Base-by-base conservation (phyloP, 1,140 invertebrate genomes). In the Sminthurinus signatus region DNA sequence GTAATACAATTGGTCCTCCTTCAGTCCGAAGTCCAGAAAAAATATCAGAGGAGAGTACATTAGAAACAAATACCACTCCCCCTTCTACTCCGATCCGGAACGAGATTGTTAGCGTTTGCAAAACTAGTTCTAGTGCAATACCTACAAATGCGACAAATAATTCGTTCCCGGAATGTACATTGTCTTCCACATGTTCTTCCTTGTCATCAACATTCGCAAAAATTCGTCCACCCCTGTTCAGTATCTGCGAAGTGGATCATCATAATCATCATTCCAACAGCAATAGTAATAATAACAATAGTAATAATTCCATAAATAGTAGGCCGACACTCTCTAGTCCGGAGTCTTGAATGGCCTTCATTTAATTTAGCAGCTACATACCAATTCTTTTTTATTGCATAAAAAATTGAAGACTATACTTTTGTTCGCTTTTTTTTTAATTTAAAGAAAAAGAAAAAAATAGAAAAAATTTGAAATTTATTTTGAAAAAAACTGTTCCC, bases 171-270 rank as follows among this genome's bases (percentile, higher is more conserved):
- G 68, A 70, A 39, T 59, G 39, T 46, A 48, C 68, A 42, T 57
- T 69, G 64, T 65, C 65, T 64, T 70, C 68, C 64, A 31, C 68
- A 8, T 70, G 68, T 61, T 70, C 69, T 64, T 70, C 68, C 64
- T 59, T 66, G 42, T 67, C n/a, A n/a, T 36, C 68, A 23, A 65
- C 58, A 25, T 70, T 67, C 46, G 44, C 64, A 42, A 70, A 70
- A 29, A 62, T 61, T 61, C 65, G 68, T 52, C 69, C 65, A 55
- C 65, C 65, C 54, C 62, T 62, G 67, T 70, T 65, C 68, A 70
- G n/a, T n/a, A n/a, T 70, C 61, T 66, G 60, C 61, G 68, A 70
- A 43, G 48, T 70, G 58, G 68, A 70, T 64, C n/a, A 54, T 25
- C 15, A 36, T 15, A 36, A 36, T 36, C 5, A 36, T 15, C 50